Percentiles rank a stretch among this genome's conserved stretches.
These are phyloP conservation scores for Mirza zaza DNA, from an alignment of 2,113 vertebrate genomes.

Conservation along the genomic window DNA sequence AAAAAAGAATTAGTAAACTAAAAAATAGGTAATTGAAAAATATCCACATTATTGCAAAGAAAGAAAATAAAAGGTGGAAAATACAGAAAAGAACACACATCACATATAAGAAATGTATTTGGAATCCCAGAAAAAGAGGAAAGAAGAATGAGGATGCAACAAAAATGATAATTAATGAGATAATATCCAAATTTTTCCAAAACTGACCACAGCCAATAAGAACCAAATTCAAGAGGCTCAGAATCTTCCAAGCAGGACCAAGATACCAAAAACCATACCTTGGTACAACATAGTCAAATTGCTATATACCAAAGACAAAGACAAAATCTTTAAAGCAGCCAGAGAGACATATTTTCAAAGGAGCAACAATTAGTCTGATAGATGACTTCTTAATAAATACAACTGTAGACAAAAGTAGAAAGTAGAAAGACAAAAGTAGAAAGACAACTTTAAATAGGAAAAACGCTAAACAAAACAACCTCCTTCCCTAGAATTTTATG, in stretches of 20 bases:
- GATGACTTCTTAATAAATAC: not conserved
- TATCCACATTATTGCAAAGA: not conserved
- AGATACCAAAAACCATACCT: not conserved
- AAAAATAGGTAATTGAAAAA: not conserved
- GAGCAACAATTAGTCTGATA: not conserved
- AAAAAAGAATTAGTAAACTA: not conserved
- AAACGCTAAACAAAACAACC: not conserved
- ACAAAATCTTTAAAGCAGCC: not conserved
- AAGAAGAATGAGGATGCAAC: not conserved
- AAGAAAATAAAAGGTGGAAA: not conserved
- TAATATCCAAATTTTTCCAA: not conserved
- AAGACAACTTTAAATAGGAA: not conserved
- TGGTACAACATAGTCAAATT: not conserved
- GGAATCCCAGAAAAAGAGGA: not conserved
- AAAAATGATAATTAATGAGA: not conserved
- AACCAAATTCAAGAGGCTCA: not conserved
- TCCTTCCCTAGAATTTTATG: not conserved
- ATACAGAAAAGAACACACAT: not conserved
- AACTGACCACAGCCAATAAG: not conserved
- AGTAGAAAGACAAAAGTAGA: not conserved
- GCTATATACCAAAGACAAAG: not conserved
- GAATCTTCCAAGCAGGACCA: not conserved
- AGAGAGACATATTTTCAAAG: not conserved
- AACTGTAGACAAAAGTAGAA: not conserved
- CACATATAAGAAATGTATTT: not conserved